Evolutionary conservation across 2,113 vertebrate species (phyloP), one percentile per base, ranked within the genome.

Genomic region (Myanophis thanlyinensis): DNA sequence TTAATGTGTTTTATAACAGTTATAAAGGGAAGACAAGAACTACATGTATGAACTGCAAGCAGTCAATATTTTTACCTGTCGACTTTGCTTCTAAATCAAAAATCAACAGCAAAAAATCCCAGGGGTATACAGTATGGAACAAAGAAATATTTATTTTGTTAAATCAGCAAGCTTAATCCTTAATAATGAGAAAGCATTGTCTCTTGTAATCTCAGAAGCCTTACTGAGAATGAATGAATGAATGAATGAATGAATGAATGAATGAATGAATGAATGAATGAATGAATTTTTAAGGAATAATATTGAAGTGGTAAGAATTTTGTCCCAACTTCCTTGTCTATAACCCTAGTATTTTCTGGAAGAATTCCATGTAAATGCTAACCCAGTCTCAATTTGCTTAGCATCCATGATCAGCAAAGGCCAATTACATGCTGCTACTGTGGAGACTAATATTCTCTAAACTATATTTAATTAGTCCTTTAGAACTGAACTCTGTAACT

Each of bases 71-170:
- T 91, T 96, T 92, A 93, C 86, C 90, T 96, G 87, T 90, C 95
- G 95, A 51, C 40, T 96, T 95, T 94, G 56, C 62, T 95, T 25
- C 94, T 95, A 96, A 96, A 96, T 96, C 93, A 92, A 91, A 95
- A 54, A 40, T 59, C 25, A 88, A 7, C 1, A 80, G 7, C 73
- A 95, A 91, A 47, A 96, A 96, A 92, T 59, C 56, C 88, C 85
- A 92, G 44, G 47, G 84, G 88, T 35, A 56, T 87, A 90, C 89
- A 44, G 27, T 93, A 44, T 1, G 44, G 62, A 40, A 59, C 3
- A 85, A 8, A 87, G 67, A 15, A 87, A 54, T 93, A 89, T 96
- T 96, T 96, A 87, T 97, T 94, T 87, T 53, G 80, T 91, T 95
- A 94, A 93, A 95, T 88, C 15, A 92, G 90, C 91, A 85, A 53